phyloP scores from a whole-genome alignment of 2,888 invertebrate genomes.

The Epirrhoe tristata region DNA sequence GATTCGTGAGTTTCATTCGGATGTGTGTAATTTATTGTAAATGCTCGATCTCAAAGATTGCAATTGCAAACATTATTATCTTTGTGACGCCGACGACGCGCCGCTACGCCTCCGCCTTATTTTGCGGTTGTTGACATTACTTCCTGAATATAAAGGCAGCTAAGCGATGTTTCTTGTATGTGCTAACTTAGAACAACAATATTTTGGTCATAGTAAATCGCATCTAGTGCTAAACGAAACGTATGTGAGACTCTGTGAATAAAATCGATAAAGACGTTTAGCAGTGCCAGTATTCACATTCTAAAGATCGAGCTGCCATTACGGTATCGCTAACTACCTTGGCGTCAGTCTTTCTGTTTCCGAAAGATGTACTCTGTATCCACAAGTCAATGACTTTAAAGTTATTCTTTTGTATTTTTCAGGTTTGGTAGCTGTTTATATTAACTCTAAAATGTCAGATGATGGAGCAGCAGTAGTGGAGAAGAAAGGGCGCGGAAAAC shows the following conservation, averaged over 20 bases:
- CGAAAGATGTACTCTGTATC: neutral
- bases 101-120: slow-evolving; percentile 33
- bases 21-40: neutral
- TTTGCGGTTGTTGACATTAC: slow-evolving; percentile 61
- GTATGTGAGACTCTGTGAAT: neutral
- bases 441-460: slow-evolving; percentile 77
- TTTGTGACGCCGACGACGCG: slow-evolving; percentile 38
- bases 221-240: neutral
- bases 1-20: neutral
- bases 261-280: slow-evolving; percentile 18
- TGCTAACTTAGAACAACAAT: neutral
- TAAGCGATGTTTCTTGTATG: slow-evolving; percentile 7
- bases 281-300: slow-evolving; percentile 7
- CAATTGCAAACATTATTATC: slow-evolving; percentile 17
- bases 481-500: slow-evolving; percentile 83
- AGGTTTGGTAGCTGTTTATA: slow-evolving; percentile 56
- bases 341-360: slow-evolving; percentile 3
- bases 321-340: slow-evolving; percentile 8
- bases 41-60: slow-evolving; percentile 9
- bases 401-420: slow-evolving; percentile 42
- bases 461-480: slow-evolving; percentile 82
- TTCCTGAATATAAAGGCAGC: slow-evolving; percentile 51
- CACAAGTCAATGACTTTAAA: neutral
- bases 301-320: slow-evolving; percentile 17
- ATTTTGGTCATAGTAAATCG: neutral